phyloP scores from a whole-genome alignment of 1,140 invertebrate genomes.

The Polypedilum vanderplanki region DNA sequence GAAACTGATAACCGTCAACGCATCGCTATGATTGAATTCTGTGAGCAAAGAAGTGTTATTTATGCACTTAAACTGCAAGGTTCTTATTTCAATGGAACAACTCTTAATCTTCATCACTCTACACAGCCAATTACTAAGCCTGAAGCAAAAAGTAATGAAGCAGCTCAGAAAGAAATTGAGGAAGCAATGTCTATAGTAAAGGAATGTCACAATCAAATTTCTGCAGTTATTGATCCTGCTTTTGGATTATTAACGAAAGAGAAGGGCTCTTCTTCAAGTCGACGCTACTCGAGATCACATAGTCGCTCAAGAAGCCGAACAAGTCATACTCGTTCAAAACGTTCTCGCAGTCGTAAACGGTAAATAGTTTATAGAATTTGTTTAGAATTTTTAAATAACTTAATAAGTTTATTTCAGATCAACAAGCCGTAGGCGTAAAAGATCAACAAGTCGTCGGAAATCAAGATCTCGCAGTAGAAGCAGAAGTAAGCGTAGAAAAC shows the following conservation, averaged over 20 bases:
- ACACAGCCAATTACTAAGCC: conserved; percentile 87
- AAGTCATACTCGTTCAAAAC: conserved; percentile 56
- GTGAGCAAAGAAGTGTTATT: conserved; percentile 82
- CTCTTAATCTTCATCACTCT: conserved; percentile 73
- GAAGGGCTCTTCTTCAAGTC: conserved; percentile 50
- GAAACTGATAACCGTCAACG: conserved; percentile 64
- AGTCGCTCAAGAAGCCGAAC: conserved; percentile 51
- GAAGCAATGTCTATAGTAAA: conserved; percentile 95
- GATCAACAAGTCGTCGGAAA: conserved; percentile 42
- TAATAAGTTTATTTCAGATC: not conserved
- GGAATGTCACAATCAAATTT: conserved; percentile 89
- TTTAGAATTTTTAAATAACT: conserved; percentile 31
- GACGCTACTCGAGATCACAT: conserved; percentile 50
- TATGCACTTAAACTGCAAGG: conserved; percentile 85
- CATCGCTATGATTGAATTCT: conserved; percentile 89
- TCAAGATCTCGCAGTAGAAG: conserved; percentile 47
- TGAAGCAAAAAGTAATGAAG: conserved; percentile 89
- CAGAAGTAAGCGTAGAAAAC: conserved; percentile 42
- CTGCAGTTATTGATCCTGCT: conserved; percentile 84
- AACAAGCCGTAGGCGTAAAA: conserved; percentile 31
- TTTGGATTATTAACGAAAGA: conserved; percentile 78
- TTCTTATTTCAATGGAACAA: conserved; percentile 56
- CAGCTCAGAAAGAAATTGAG: conserved; percentile 89
- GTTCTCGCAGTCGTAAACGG: conserved; percentile 48
- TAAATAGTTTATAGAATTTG: conserved; percentile 38